phyloP scores from a whole-genome alignment of 2,113 vertebrate species.

The Aythya baeri region DNA sequence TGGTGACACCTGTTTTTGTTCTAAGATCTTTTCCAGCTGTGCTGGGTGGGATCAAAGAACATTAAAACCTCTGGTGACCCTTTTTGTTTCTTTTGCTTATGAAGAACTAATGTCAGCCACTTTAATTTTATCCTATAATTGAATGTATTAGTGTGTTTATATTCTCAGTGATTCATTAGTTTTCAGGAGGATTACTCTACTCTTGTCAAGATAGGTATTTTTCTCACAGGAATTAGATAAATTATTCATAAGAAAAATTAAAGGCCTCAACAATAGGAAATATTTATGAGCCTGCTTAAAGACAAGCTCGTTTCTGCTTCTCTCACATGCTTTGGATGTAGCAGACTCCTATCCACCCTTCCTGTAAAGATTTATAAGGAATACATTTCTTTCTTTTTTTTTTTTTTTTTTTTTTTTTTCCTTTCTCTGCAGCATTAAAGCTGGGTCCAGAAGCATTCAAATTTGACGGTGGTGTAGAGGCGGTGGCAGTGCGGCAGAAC shows the following conservation, averaged over 20 bases:
- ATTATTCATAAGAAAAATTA: slow-evolving; percentile 58
- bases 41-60: background rate
- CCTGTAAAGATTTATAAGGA: background rate
- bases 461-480: slow-evolving; percentile 95
- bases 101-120: background rate
- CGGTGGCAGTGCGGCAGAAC: slow-evolving; percentile 94
- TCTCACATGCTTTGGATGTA: slow-evolving; percentile 7
- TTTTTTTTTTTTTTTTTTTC: too few relatives aligned
- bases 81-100: background rate
- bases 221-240: slow-evolving; percentile 6
- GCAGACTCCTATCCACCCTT: background rate
- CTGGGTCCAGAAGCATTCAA: slow-evolving; percentile 97
- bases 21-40: background rate
- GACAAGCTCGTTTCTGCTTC: background rate
- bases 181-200: slow-evolving; percentile 28
- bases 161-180: slow-evolving; percentile 33
- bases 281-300: slow-evolving; percentile 33
- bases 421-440: slow-evolving; percentile 86
- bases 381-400: background rate
- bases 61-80: background rate
- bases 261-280: background rate
- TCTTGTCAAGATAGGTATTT: slow-evolving; percentile 9
- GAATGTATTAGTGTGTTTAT: slow-evolving; percentile 1
- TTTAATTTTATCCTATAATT: slow-evolving; percentile 24
- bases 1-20: background rate